Evolutionary conservation across 2,797 vertebrate genomes (phyloP).

Genomic region (Pelochelys cantorii): DNA sequence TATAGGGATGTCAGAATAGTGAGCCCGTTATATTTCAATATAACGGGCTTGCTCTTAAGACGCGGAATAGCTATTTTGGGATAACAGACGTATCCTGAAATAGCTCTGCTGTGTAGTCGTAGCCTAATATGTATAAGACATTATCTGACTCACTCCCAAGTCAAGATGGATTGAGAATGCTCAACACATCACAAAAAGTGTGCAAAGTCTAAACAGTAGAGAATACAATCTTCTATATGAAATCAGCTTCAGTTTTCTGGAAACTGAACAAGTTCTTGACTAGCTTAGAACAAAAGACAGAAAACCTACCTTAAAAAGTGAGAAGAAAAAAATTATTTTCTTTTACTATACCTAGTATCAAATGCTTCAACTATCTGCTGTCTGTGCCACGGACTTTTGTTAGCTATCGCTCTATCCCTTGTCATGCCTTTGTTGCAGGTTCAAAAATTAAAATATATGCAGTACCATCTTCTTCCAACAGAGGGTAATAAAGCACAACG

Average conservation of each 20-base stretch:
- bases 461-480: slow-evolving; percentile 45
- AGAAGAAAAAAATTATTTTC: neutral
- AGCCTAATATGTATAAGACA: fast-evolving
- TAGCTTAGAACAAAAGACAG: neutral
- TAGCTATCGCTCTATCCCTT: neutral
- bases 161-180: fast-evolving
- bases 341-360: neutral
- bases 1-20: no score
- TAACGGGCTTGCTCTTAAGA: no score
- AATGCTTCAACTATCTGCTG: neutral
- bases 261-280: neutral
- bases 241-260: neutral
- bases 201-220: fast-evolving
- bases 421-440: neutral
- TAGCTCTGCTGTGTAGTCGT: no score
- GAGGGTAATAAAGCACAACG: slow-evolving; percentile 62
- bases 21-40: no score
- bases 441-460: neutral
- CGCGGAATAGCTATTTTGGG: no score
- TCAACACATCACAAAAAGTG: fast-evolving
- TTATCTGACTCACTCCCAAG: neutral
- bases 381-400: neutral
- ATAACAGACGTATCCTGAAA: no score
- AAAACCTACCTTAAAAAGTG: neutral
- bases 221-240: fast-evolving